These are phyloP conservation scores for Tenualosa ilisha DNA, from an alignment of 2,797 vertebrate genomes.

Conservation along the genomic window DNA sequence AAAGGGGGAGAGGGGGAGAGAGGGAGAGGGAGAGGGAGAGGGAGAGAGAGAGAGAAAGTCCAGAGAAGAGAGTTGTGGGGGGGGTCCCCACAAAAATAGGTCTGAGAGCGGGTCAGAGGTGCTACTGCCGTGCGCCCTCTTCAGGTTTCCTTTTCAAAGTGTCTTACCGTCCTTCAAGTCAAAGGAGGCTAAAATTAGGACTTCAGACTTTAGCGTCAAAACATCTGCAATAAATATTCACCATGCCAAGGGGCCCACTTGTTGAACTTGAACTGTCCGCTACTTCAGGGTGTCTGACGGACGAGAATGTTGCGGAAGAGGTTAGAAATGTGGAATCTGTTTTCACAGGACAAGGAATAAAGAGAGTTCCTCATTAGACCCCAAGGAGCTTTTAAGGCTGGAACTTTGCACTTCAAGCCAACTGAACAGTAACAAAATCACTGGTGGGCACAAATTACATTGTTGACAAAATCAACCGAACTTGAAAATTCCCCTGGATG, in stretches of 20 bases:
- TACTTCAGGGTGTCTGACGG: neutral
- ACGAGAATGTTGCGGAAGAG: neutral
- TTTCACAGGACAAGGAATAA: neutral
- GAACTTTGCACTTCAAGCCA: neutral
- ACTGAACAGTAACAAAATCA: neutral
- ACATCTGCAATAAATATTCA: conserved; percentile 13
- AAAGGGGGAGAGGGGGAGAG: conserved; percentile 42
- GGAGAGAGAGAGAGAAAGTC: conserved; percentile 60
- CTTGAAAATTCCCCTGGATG: neutral
- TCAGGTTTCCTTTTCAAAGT: conserved; percentile 20
- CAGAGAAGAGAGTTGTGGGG: conserved; percentile 47
- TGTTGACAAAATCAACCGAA: conserved; percentile 28
- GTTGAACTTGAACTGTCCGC: neutral
- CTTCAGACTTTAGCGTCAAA: conserved; percentile 10
- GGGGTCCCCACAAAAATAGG: conserved; percentile 23
- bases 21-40: conserved; percentile 56
- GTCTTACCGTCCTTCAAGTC: neutral
- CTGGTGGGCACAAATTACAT: neutral
- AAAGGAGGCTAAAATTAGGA: conserved; percentile 36
- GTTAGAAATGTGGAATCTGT: neutral
- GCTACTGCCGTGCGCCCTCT: neutral
- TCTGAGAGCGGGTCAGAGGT: conserved; percentile 1
- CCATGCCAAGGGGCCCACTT: neutral
- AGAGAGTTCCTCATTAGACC: neutral
- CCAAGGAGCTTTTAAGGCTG: neutral